These are phyloP conservation scores for Oxyteleia sp. DNA, from an alignment of 2,888 invertebrate genomes.

Conservation along the genomic window DNA sequence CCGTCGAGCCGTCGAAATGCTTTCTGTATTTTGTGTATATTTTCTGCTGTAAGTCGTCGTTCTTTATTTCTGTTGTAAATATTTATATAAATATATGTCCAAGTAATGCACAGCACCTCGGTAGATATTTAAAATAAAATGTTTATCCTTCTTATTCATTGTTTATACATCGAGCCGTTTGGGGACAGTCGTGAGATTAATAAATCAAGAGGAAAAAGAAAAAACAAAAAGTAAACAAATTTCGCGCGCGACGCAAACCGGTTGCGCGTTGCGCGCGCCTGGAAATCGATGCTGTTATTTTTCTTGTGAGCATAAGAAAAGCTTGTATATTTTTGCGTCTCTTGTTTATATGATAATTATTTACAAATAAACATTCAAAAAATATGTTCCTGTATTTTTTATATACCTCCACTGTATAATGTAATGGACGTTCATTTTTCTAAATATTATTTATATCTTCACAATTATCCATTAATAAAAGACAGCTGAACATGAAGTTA, in stretches of 20 bases:
- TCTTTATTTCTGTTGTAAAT: slow-evolving; percentile 78
- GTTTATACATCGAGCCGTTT: slow-evolving; percentile 64
- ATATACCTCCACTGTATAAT: neutral
- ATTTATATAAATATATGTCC: slow-evolving; percentile 74
- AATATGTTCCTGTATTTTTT: slow-evolving; percentile 20
- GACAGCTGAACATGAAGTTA: too few species aligned
- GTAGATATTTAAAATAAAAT: slow-evolving; percentile 62
- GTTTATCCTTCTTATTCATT: slow-evolving; percentile 71
- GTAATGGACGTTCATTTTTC: too few species aligned
- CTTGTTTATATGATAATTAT: slow-evolving; percentile 86
- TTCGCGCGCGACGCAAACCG: slow-evolving; percentile 45
- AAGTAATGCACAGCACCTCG: slow-evolving; percentile 73
- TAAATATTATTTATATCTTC: too few species aligned
- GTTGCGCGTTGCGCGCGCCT: slow-evolving; percentile 50
- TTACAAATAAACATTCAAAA: slow-evolving; percentile 83
- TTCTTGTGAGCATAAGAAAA: slow-evolving; percentile 83
- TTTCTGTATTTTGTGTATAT: slow-evolving; percentile 68
- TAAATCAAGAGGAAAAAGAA: slow-evolving; percentile 30
- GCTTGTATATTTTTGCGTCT: slow-evolving; percentile 86
- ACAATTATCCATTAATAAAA: too few species aligned
- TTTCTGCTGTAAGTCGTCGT: slow-evolving; percentile 75
- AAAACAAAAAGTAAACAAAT: too few species aligned
- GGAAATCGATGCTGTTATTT: slow-evolving; percentile 85
- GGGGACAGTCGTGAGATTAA: slow-evolving; percentile 68
- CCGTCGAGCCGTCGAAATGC: too few species aligned